Evolutionary conservation across 2,797 vertebrate genomes (phyloP), one percentile per base, ranked within the genome.

Genomic region (Diplodus sargus): DNA sequence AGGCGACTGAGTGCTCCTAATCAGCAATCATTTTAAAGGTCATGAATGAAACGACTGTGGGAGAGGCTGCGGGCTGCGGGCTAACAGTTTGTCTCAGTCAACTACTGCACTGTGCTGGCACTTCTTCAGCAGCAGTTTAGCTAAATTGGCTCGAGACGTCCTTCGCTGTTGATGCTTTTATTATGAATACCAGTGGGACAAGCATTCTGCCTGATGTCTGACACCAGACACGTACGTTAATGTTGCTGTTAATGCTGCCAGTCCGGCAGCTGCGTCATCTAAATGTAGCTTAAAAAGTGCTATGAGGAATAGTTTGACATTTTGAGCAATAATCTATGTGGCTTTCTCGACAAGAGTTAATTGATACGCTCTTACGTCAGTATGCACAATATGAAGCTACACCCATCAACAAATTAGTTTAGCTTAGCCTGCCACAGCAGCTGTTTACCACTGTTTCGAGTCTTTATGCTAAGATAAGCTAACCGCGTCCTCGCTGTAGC

Each of bases 21-120:
- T 93, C 89, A 90, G 87, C 85, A 83, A 91, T 91, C 87, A 87
- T 85, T 87, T 76, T 83, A 91, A 91, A 93, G 91, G 91, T 92
- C 90, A 85, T 76, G 86, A 85, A 75, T 11, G 79, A 86, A 68
- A 69, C n/a, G 74, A 83, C 81, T 82, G 77, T 72, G 82, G 78
- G 78, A 91, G 82, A 84, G 64, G 82, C 89, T 86, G 81, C 56
- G 1, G 79, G 85, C 81, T 82, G 66, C 22, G 66, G 75, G 70
- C 87, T 81, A 76, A 87, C 85, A 81, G 82, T 87, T 85, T 88
- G 80, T 85, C 86, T 87, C 82, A 54, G 85, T 89, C 82, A 82
- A 70, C 62, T 45, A 59, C 56, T 72, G 76, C 54, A 77, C 71
- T 45, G 61, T 82, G 71, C 69, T 82, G 78, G 66, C 84, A 86